Base-by-base conservation (phyloP, 2,797 vertebrate species). In the Myripristis murdjan region DNA sequence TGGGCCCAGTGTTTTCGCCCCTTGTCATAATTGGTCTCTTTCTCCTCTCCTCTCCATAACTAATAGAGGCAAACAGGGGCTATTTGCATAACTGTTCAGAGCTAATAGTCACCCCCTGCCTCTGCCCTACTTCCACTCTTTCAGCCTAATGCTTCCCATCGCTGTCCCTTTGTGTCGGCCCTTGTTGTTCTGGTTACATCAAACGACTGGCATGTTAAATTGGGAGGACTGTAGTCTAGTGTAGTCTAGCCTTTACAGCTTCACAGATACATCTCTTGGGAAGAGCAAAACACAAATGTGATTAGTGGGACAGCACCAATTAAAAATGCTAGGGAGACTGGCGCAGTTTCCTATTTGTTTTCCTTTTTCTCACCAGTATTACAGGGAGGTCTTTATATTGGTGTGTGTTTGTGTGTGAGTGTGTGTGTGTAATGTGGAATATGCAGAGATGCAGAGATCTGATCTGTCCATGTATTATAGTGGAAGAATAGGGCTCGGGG, bases 81-180 rank as follows among this genome's bases (percentile, higher is more conserved):
- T 26, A 93, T 94, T 93, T 91, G 87, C 91, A 93, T 92, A 90
- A 89, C 86, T 74, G 86, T 86, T 77, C 53, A 61, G 82, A 72
- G 60, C 82, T 84, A 73, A 73, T 79, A 53, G 15, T 78, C 81
- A 58, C 64, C 86, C 56, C 90, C 85, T 88, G 82, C 75, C 77
- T 72, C 79, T 93, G 91, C 75, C 90, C 92, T 89, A 92, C 87
- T 93, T 94, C 89, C 90, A 91, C 73, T 82, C 83, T 23, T 73
- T 88, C 77, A 82, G 79, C 72, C 85, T 87, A 87, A 89, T 87
- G 79, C 79, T 89, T 93, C 86, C 89, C 84, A 92, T 83, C 88
- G 85, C 79, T 87, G 71, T 57, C 54, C 78, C 87, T 89, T 91
- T 92, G 87, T 91, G 87, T 44, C 20, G 28, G 26, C 49, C 52